Base-by-base conservation (phyloP, 2,888 invertebrate species). In the Ditula angustiorana region DNA sequence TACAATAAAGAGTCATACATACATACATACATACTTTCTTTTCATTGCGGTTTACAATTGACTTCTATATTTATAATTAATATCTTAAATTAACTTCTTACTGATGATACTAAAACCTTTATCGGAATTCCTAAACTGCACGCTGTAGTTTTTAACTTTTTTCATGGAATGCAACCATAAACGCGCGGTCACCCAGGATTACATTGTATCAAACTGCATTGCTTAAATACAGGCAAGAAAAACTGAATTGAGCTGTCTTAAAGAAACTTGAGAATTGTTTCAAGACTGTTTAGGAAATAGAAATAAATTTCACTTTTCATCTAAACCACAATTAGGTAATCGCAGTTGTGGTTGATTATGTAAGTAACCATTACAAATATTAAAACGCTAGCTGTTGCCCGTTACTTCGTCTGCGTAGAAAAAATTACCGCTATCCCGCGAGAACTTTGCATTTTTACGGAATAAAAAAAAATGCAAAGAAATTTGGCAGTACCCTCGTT, bases 141-240 rank as follows among this genome's bases (percentile, higher is more conserved):
- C 35, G 21, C n/a, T n/a, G 11, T 46, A 5, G 19, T 46, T 11
- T 35, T 53, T 28, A 28, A 28, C 49, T 24, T 21, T 33, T 33
- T 53, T 35, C 33, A 35, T n/a, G 10, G 53, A 53, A 53, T 35
- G n/a, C 53, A 35, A 4, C 28, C 53, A 8, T 53, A 53, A 50
- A 53, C 19, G 23, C 3, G 3, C 5, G 30, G 52, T 35, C 53
- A 30, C 19, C n/a, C 16, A n/a, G 21, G 23, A 21, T 10, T 4
- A 53, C 53, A 53, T 53, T 53, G 52, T 53, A 35, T 8, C 35
- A 35, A 53, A 35, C 23, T 23, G 33, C 53, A 53, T 53, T 53
- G 21, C 21, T 53, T 8, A 35, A 53, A 53, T 35, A 53, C 23
- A 21, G 19, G 46, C 2, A 30, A 30, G 53, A 35, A 33, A 52